These are phyloP conservation scores for Diaperis boleti DNA, from an alignment of 2,888 invertebrate genomes.

Conservation along the genomic window DNA sequence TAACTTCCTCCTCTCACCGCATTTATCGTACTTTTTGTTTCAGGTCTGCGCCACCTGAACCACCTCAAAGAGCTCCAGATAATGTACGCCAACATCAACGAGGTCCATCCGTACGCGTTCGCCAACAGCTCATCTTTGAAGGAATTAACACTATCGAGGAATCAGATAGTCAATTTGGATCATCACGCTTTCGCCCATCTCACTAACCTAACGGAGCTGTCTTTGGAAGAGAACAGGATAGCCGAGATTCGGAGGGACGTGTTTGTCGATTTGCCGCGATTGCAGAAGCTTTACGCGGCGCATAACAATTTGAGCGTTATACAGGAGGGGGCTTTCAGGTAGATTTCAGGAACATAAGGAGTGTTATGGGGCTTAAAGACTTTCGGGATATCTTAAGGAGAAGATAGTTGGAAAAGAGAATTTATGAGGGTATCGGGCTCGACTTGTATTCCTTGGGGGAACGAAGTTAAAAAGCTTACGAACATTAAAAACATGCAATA, in stretches of 20 bases:
- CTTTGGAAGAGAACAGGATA: slow-evolving; percentile 82
- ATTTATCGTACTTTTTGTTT: no score
- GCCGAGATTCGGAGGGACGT: slow-evolving; percentile 79
- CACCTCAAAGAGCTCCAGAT: slow-evolving; percentile 77
- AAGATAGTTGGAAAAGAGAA: not conserved
- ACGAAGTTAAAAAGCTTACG: no score
- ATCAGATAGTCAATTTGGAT: slow-evolving; percentile 77
- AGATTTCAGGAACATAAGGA: not conserved
- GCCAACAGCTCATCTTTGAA: slow-evolving; percentile 78
- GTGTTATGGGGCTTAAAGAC: no score
- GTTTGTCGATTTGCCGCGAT: slow-evolving; percentile 79
- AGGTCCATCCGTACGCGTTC: slow-evolving; percentile 79
- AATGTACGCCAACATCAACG: slow-evolving; percentile 79
- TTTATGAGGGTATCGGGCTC: no score
- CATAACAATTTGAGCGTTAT: slow-evolving; percentile 87
- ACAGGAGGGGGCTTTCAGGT: slow-evolving; percentile 83
- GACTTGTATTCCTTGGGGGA: not conserved
- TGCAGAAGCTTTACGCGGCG: slow-evolving; percentile 83
- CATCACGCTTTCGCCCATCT: slow-evolving; percentile 81
- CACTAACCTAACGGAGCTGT: slow-evolving; percentile 76
- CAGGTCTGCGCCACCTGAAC: slow-evolving; percentile 74
- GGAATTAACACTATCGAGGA: slow-evolving; percentile 76
- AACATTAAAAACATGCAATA: no score
- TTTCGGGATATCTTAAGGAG: not conserved
- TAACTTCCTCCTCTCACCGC: no score